Conservation (phyloP, 2,113 vertebrate genomes). For the Collichthys lucidus region DNA sequence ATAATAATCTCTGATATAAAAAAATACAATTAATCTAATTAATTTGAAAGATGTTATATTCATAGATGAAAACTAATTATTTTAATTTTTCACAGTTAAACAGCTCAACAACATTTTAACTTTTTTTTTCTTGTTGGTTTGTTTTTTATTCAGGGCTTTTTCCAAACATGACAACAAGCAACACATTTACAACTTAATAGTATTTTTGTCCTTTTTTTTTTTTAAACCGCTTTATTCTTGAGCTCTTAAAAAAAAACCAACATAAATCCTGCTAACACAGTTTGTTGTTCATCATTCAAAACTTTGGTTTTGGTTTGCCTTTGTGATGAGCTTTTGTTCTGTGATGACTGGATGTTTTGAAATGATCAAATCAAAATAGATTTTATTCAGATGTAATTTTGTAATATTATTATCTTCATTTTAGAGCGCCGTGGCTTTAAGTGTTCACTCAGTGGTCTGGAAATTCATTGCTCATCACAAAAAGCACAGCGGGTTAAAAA, state of each 20-base stretch:
- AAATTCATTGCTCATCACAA: constrained; percentile 36
- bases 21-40: too few species aligned
- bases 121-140: too few species aligned
- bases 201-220: background rate
- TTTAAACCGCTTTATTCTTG: too few species aligned
- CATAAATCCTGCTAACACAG: background rate
- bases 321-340: background rate
- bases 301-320: background rate
- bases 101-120: too few species aligned
- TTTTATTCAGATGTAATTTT: background rate
- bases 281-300: background rate
- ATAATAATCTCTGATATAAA: background rate
- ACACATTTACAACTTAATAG: background rate
- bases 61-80: background rate
- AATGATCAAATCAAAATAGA: constrained; percentile 10
- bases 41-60: background rate
- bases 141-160: background rate
- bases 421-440: constrained; percentile 12
- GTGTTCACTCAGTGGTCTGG: constrained; percentile 33
- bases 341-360: background rate
- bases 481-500: background rate
- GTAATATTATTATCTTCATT: constrained; percentile 22
- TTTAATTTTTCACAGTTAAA: background rate
- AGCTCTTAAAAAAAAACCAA: too few species aligned
- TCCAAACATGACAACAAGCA: background rate